Percentiles rank a stretch among this genome's conserved stretches.
phyloP scores from a whole-genome alignment of 2,888 invertebrate species.

The Cyaniris semiargus region DNA sequence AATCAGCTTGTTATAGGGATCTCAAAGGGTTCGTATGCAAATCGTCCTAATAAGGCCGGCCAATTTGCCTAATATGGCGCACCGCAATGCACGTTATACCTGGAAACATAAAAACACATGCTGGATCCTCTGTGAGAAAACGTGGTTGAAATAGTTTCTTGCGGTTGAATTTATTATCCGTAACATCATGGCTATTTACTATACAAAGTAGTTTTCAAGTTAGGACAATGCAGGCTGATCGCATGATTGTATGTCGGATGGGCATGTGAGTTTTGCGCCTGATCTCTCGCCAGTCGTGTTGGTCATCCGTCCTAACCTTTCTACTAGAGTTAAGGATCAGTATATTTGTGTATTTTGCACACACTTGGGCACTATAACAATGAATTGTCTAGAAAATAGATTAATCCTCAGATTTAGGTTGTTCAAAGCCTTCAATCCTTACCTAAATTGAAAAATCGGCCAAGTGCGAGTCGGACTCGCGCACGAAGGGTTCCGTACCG shows the following conservation, averaged over 20 bases:
- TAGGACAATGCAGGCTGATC: neutral
- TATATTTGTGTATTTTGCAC: too few species aligned
- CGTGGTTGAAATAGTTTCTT: neutral
- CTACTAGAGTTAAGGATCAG: too few species aligned
- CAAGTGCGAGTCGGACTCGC: too few species aligned
- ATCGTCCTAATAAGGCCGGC: neutral
- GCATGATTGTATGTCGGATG: neutral
- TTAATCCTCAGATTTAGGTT: neutral
- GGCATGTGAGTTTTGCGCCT: neutral
- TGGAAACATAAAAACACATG: constrained; percentile 13
- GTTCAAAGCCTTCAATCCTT: neutral
- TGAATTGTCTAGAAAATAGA: neutral
- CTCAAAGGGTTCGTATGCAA: constrained; percentile 18
- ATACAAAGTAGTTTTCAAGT: neutral
- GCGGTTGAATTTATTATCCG: neutral
- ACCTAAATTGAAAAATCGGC: too few species aligned
- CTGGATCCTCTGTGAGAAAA: constrained; percentile 3
- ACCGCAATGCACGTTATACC: neutral
- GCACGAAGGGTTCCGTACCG: too few species aligned
- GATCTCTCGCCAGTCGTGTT: too few species aligned
- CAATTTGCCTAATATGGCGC: constrained; percentile 14
- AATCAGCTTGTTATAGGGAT: constrained; percentile 2
- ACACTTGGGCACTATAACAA: too few species aligned
- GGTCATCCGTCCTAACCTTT: too few species aligned
- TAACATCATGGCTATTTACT: neutral